Evolutionary conservation across 2,888 invertebrate species (phyloP).

Genomic region (Athalia rosae): DNA sequence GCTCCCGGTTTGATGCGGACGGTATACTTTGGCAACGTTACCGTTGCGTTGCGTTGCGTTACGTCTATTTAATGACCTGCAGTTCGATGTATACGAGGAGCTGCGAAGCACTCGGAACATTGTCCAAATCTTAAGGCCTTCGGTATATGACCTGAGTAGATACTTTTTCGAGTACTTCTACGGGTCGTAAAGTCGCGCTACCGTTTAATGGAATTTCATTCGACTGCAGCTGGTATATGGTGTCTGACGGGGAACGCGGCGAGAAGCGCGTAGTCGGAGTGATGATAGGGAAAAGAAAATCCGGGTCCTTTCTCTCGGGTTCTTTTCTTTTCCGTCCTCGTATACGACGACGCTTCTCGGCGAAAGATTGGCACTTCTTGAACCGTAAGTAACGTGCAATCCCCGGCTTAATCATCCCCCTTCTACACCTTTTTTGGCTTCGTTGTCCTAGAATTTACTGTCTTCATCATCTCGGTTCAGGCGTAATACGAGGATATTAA

Average conservation of each 20-base stretch:
- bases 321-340: neutral
- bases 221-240: conserved; percentile 49
- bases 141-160: conserved; percentile 10
- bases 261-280: neutral
- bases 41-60: neutral
- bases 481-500: conserved; percentile 32
- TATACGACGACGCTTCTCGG: neutral
- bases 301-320: neutral
- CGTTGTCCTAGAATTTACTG: conserved; percentile 29
- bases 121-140: conserved; percentile 27
- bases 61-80: conserved; percentile 37
- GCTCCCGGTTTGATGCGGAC: neutral
- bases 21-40: neutral
- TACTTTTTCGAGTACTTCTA: conserved; percentile 45
- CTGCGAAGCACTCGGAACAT: conserved; percentile 11
- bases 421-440: neutral
- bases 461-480: conserved; percentile 18
- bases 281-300: neutral
- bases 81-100: conserved; percentile 14
- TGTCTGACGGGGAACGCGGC: neutral
- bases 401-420: conserved; percentile 14
- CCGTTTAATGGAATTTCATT: conserved; percentile 59
- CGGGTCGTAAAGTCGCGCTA: conserved; percentile 55
- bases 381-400: neutral
- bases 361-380: conserved; percentile 18